These are phyloP conservation scores for Andrena praecox DNA, from an alignment of 2,888 invertebrate species.

Conservation along the genomic window DNA sequence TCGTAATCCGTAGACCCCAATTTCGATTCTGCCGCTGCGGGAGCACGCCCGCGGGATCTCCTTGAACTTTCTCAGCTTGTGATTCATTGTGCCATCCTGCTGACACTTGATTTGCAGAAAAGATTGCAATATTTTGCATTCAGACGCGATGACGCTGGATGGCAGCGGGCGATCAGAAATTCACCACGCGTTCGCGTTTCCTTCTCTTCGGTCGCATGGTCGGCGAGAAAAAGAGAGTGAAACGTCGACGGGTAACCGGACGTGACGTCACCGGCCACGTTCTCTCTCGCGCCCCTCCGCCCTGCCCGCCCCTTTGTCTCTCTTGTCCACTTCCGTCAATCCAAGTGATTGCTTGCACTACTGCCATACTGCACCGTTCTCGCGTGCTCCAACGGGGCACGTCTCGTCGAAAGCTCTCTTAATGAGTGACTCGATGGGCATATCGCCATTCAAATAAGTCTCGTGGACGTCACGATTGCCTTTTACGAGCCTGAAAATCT, in stretches of 20 bases:
- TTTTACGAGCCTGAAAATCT: too few relatives aligned
- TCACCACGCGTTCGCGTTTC: conserved; percentile 47
- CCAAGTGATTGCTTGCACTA: conserved; percentile 77
- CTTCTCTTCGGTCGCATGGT: conserved; percentile 34
- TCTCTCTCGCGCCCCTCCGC: conserved; percentile 35
- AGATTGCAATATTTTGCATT: not conserved
- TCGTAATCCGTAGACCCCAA: too few relatives aligned
- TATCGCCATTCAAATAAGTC: conserved; percentile 22
- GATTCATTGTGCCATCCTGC: too few relatives aligned
- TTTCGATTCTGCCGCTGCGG: too few relatives aligned
- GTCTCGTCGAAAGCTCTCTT: conserved; percentile 19
- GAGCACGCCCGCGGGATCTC: too few relatives aligned
- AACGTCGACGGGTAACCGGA: conserved; percentile 73
- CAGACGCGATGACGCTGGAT: not conserved
- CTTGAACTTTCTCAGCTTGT: too few relatives aligned
- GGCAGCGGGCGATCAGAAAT: conserved; percentile 9
- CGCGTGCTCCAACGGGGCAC: conserved; percentile 39
- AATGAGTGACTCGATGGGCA: conserved; percentile 5
- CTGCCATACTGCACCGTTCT: conserved; percentile 78
- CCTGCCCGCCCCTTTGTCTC: conserved; percentile 29
- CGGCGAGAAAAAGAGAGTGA: conserved; percentile 70
- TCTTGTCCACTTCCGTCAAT: conserved; percentile 75
- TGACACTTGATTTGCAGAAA: not conserved
- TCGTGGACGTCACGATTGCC: not conserved
- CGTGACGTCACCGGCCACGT: conserved; percentile 75